Evolutionary conservation across 2,888 invertebrate genomes (phyloP), one percentile per base, ranked within the genome.

Genomic region (Monoplex corrugatus): DNA sequence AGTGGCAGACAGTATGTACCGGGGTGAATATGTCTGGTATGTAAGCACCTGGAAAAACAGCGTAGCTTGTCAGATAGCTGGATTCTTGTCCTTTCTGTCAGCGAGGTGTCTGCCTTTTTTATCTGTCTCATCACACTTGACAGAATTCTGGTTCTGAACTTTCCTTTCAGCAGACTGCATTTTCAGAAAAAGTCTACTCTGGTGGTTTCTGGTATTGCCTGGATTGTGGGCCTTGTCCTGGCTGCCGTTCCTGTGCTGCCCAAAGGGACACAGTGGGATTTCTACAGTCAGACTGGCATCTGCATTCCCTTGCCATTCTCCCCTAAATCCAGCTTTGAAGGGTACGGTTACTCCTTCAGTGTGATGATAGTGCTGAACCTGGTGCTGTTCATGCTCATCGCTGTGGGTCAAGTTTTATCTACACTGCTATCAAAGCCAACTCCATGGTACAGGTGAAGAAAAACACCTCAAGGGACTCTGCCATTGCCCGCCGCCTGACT

Each of bases 81-180:
- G 94, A 28, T 89, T 92, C 38, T 75, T 93, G 28, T 90, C 92
- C 0, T 90, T 92, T 10, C 35, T 93, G 43, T 97, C 97, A 97
- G 97, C 89, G 97, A 97, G 94, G 97, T 97, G 3, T 97, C 97
- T 0, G 97, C 97, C 2, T 94, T 97, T 90, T 96, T 97, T 86
- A 95, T 97, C 28, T 96, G 97, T 0, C 93, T 97, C 90, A 97
- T 97, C 89, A 97, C 97, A 0, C 96, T 97, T 96, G 97, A 97
- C 94, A 96, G 97, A 28, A 96, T 97, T 92, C 96, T 97, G 91
- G 97, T 97, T 0, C 97, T 97, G 78, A 97, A 97, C 28, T 96
- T 97, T 91, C 97, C 97, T 23, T 95, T 97, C 85, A 96, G 91
- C n/a, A 87, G 89, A 35, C 40, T 91, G 16, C 89, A 89, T 10